Evolutionary conservation across 1,140 invertebrate genomes (phyloP), one percentile per base, ranked within the genome.

Genomic region (Drosophila novamexicana): DNA sequence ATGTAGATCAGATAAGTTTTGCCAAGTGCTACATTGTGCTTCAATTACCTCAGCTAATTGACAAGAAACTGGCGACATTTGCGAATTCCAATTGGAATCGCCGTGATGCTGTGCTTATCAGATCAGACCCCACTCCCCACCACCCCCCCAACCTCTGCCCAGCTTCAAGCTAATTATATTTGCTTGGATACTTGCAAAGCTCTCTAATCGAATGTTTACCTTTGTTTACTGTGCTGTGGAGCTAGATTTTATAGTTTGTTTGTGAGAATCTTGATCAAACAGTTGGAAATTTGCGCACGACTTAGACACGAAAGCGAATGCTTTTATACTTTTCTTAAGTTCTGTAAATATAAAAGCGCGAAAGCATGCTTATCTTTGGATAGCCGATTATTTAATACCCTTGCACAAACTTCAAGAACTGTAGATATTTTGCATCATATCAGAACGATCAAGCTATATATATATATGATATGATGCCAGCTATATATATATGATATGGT

Each of bases 51-150:
- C 47, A 58, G 54, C 61, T 79, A 88, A 86, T 86, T 86, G 83
- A 79, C 79, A 61, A 88, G 75, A 67, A 86, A 88, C 83, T 76
- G 82, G 75, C 88, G 83, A 79, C 83, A 86, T 83, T 84, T 66
- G 69, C 14, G 78, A 74, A 77, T 70, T 65, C 72, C 75, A 78
- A 82, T 82, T 84, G 56, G 32, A 49, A 62, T 58, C 29, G 47
- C 14, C 47, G 37, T 12, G 22, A 45, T 63, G 36, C 49, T 67
- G 62, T 57, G 69, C 63, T 79, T 79, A 66, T 79, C 53, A 50
- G 34, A 58, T 34, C 53, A 44, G 37, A 18, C 40, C 54, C 61
- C 29, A 53, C 52, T 50, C 36, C 50, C 47, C 22, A 14, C 14
- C 14, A 14, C 22, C 22, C 22, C 61, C 50, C 53, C 50, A 47